phyloP scores from a whole-genome alignment of 1,140 invertebrate species.

The Anadara kagoshimensis region DNA sequence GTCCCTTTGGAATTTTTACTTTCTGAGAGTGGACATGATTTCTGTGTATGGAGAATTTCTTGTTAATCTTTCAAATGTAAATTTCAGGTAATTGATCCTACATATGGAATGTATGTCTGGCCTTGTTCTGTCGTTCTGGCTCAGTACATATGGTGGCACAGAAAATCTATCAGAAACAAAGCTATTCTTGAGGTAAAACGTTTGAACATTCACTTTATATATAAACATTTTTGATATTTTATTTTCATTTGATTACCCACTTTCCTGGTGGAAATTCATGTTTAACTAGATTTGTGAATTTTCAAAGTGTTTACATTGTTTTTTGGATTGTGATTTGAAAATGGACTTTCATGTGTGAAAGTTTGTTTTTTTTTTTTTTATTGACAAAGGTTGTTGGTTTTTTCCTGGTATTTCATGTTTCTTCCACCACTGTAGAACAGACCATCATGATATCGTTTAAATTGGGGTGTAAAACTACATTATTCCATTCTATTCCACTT shows the following conservation, averaged over 20 bases:
- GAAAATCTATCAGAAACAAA: conserved; percentile 78
- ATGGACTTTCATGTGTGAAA: not conserved
- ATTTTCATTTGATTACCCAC: too few relatives aligned
- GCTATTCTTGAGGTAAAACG: conserved; percentile 62
- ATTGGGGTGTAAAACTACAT: too few relatives aligned
- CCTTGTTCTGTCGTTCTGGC: conserved; percentile 92
- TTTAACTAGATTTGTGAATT: too few relatives aligned
- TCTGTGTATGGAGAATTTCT: too few relatives aligned
- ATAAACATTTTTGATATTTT: not conserved
- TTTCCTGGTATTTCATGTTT: not conserved
- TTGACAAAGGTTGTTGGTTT: not conserved
- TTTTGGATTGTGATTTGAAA: not conserved
- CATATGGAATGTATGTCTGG: conserved; percentile 96
- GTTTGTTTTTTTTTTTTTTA: not conserved
- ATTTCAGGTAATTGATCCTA: conserved; percentile 76
- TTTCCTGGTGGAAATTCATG: not conserved
- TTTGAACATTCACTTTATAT: not conserved
- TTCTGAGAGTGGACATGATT: too few relatives aligned
- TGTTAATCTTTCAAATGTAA: too few relatives aligned
- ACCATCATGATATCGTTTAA: too few relatives aligned
- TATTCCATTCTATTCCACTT: not conserved
- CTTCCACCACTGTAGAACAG: too few relatives aligned
- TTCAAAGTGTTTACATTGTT: not conserved
- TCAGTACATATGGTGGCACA: conserved; percentile 91
- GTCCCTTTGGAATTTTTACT: too few relatives aligned